Conservation (phyloP, 2,113 vertebrate genomes). For the Micromys minutus region DNA sequence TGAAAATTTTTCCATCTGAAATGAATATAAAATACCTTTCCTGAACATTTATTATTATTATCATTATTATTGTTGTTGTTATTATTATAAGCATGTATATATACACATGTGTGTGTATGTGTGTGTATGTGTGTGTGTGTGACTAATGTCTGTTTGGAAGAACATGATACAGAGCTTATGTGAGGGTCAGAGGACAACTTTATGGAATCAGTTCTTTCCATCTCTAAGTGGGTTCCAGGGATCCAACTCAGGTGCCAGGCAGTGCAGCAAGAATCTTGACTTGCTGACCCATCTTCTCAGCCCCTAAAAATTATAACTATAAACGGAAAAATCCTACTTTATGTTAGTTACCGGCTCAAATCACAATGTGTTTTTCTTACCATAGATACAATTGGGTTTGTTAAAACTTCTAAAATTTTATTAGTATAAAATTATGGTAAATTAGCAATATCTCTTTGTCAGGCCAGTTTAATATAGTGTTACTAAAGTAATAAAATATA, state of each 20-base stretch:
- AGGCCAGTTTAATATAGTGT: neutral
- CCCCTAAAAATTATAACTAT: slow-evolving; percentile 6
- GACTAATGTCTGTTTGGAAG: neutral
- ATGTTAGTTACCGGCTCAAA: neutral
- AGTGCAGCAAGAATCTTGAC: neutral
- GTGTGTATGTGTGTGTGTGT: neutral
- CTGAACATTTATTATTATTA: slow-evolving; percentile 29
- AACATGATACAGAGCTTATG: neutral
- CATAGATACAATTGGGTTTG: slow-evolving; percentile 9
- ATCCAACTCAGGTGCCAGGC: neutral
- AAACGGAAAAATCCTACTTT: slow-evolving; percentile 30
- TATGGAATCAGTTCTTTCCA: neutral
- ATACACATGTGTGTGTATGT: neutral
- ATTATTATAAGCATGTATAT: neutral
- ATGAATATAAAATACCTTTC: slow-evolving; percentile 13
- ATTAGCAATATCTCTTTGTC: slow-evolving; percentile 14
- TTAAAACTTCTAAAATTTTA: slow-evolving; percentile 32
- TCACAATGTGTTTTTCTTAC: slow-evolving; percentile 12
- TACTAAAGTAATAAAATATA: slow-evolving; percentile 18
- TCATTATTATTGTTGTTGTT: neutral
- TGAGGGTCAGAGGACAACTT: neutral
- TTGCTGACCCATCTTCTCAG: neutral
- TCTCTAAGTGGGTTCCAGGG: neutral
- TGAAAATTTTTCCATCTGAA: neutral
- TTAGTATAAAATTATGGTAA: slow-evolving; percentile 18